Evolutionary conservation across 2,797 vertebrate species (phyloP), one percentile per base, ranked within the genome.

Genomic region (Carapus acus): DNA sequence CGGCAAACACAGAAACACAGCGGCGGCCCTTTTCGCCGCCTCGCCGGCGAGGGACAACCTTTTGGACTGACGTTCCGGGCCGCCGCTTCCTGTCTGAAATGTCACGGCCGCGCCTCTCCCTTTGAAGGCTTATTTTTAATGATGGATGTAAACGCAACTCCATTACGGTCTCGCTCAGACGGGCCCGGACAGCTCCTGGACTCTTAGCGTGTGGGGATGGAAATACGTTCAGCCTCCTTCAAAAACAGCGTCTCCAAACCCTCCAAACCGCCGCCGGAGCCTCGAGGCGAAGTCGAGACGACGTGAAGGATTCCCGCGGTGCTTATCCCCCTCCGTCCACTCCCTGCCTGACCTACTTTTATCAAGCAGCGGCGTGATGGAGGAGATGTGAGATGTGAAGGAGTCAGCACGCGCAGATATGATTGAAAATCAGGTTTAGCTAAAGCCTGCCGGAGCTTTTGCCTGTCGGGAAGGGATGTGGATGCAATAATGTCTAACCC

Each of bases 201-300:
- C 43, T 17, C 42, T 34, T 47, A 19, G 45, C 43, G 43, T 62
- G 43, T 53, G 33, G 47, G 53, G 54, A 59, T 76, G 73, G 65
- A 80, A 75, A 81, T 50, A 47, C 44, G 44, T 21, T 71, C 53
- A 44, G 19, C 53, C 62, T 78, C 48, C 69, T 79, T 43, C 9
- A 9, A 66, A 66, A n/a, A n/a, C n/a, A n/a, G n/a, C n/a, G 40
- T 55, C 43, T 62, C 71, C 66, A 7, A 17, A 42, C 38, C 44
- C 51, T 67, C 44, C 16, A 7, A 55, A 36, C 7, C 49, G 44
- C 61, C 18, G 49, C n/a, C n/a, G 43, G 47, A 48, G 65, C 29
- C 59, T n/a, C n/a, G n/a, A n/a, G n/a, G n/a, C 23, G 58, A 49
- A 46, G 60, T 61, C 45, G 54, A 44, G 16, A 46, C 41, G 45